Base-by-base conservation (phyloP, 2,888 invertebrate genomes). In the Melanargia galathea region DNA sequence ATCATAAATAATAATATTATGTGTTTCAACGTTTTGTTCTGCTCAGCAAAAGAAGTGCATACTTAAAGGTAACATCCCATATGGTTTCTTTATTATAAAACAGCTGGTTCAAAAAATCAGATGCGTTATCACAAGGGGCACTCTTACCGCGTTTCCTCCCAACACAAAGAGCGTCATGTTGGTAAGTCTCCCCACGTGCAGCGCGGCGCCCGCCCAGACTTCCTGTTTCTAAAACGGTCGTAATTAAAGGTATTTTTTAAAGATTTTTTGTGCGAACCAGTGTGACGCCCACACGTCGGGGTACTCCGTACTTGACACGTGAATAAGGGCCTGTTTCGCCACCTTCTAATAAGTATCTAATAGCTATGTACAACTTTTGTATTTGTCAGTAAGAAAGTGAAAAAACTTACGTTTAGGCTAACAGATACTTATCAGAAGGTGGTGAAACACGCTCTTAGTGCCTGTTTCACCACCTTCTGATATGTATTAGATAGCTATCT, bases 161-260 rank as follows among this genome's bases (percentile, higher is more conserved):
- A 24, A 48, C 35, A 48, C 58, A 57, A 57, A 46, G 57, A 30
- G n/a, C 58, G 8, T 8, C 18, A 58, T 8, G 20, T 48, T 33
- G 13, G 22, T 45, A 40, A 26, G 26, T 10, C 48, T 16, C n/a
- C 22, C 40, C 62, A 62, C 51, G 56, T 62, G 62, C 49, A 22
- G 18, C 24, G 13, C 16, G 30, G 35, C 51, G 40, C 56, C 51
- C 56, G 56, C 43, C 35, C 48, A 2, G n/a, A 20, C 56, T 51
- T 57, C 49, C 56, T 49, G 62, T 30, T 30, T 62, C 56, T 56
- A 56, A 62, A 62, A 56, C 56, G n/a, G 49, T 40, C 40, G 40
- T 51, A 51, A 51, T 33, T 57, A 45, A 20, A 43, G 26, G 48
- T 24, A n/a, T 26, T 61, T 55, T 60, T 55, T 22, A 16, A 26